These are phyloP conservation scores for Tigriopus californicus DNA, from an alignment of 2,888 invertebrate genomes.

Conservation along the genomic window DNA sequence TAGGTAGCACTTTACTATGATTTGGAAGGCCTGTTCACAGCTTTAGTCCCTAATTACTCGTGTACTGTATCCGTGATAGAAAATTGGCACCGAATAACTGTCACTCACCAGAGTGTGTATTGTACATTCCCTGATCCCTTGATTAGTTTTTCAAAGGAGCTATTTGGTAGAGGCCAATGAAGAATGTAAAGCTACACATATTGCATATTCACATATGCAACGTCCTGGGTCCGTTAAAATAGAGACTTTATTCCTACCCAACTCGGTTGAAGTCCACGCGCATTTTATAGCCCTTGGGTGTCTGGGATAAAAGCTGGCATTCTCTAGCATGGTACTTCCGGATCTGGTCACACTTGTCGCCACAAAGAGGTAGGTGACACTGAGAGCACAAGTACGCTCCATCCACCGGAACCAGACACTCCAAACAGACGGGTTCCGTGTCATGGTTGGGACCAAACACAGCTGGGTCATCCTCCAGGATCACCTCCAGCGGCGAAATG, in stretches of 20 bases:
- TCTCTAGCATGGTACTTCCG: neutral
- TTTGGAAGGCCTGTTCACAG: too few relatives aligned
- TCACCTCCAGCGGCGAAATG: conserved; percentile 18
- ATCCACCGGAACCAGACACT: conserved; percentile 19
- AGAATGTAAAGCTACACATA: too few relatives aligned
- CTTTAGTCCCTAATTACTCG: too few relatives aligned
- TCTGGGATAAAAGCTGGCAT: neutral
- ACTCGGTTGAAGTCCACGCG: neutral
- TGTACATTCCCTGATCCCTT: too few relatives aligned
- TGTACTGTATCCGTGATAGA: too few relatives aligned
- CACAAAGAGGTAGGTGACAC: conserved; percentile 16
- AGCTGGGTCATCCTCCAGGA: conserved; percentile 18
- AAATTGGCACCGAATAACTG: too few relatives aligned
- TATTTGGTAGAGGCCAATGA: too few relatives aligned
- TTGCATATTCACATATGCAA: too few relatives aligned
- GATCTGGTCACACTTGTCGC: neutral
- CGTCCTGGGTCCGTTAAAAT: too few relatives aligned
- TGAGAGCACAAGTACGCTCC: conserved; percentile 16
- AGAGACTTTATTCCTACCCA: neutral
- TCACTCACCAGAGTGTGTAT: too few relatives aligned
- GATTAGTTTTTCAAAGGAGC: too few relatives aligned
- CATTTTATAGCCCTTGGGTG: neutral
- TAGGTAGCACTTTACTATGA: too few relatives aligned
- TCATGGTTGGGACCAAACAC: conserved; percentile 19
- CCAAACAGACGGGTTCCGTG: conserved; percentile 20